Percentiles rank a stretch among this genome's conserved stretches.
Conservation (phyloP, 2,888 invertebrate genomes). For the Lithophane ornitopus region DNA sequence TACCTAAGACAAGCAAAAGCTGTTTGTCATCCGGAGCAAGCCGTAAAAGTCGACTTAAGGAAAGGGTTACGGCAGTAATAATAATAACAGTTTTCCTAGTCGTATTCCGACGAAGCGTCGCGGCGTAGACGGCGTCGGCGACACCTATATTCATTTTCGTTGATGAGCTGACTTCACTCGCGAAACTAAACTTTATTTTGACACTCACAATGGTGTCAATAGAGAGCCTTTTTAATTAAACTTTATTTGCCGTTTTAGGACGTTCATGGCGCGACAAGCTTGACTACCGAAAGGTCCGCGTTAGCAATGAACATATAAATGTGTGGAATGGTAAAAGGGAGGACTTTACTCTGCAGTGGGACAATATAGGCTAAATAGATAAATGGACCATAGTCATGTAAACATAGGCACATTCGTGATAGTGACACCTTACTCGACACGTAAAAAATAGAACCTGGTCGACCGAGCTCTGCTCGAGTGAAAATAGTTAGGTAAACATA, state of each 20-base stretch:
- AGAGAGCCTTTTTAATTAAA: conserved; percentile 8
- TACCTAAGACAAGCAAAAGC: conserved; percentile 24
- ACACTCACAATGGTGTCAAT: conserved; percentile 2
- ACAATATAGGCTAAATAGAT: no score
- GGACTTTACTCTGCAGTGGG: no score
- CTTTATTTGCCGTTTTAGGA: conserved; percentile 23
- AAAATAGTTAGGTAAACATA: no score
- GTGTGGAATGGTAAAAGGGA: no score
- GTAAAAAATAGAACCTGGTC: no score
- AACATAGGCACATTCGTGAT: no score
- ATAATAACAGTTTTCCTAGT: conserved; percentile 57
- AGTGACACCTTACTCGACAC: no score
- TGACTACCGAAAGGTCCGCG: no score
- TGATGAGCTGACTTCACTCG: conserved; percentile 42
- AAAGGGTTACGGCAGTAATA: conserved; percentile 58
- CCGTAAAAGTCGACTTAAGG: conserved; percentile 56
- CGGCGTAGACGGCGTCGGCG: conserved; percentile 37
- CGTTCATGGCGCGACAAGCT: neutral
- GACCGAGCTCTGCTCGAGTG: no score
- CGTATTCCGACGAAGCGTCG: conserved; percentile 39
- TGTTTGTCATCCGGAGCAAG: conserved; percentile 47
- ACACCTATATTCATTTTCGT: conserved; percentile 51
- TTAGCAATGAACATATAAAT: no score
- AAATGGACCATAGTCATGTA: no score
- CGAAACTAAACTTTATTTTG: conserved; percentile 40